These are phyloP conservation scores for Camponotus fellah DNA, from an alignment of 2,888 invertebrate genomes.

Conservation along the genomic window DNA sequence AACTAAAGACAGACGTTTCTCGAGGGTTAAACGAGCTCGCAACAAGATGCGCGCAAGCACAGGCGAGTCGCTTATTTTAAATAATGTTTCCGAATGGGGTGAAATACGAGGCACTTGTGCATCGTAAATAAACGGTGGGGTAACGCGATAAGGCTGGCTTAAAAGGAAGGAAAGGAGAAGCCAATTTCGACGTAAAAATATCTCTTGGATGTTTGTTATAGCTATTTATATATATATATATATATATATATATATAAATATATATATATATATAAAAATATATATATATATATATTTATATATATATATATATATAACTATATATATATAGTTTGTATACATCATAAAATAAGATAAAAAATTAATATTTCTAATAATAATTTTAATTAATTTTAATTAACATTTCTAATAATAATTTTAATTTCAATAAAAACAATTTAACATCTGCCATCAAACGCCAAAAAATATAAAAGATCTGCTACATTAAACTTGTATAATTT, in stretches of 20 bases:
- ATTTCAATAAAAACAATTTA: neutral
- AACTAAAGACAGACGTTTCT: slow-evolving; percentile 13
- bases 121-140: slow-evolving; percentile 28
- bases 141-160: slow-evolving; percentile 21
- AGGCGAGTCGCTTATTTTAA: slow-evolving; percentile 22
- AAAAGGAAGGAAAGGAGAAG: neutral
- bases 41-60: neutral
- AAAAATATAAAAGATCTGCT: neutral
- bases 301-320: no score
- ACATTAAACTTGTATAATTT: neutral
- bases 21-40: slow-evolving; percentile 8
- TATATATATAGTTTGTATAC: no score
- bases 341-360: no score
- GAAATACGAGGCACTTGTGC: slow-evolving; percentile 26
- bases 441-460: neutral
- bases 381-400: neutral
- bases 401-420: neutral
- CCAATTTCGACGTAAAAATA: neutral
- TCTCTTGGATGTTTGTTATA: neutral
- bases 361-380: neutral
- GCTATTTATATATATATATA: neutral
- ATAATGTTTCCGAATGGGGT: slow-evolving; percentile 28
- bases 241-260: no score
- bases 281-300: no score
- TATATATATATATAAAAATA: no score